Percentiles rank a stretch among this genome's conserved stretches.
Evolutionary conservation across 2,888 invertebrate species (phyloP).

Genomic region (Hypena proboscidalis): DNA sequence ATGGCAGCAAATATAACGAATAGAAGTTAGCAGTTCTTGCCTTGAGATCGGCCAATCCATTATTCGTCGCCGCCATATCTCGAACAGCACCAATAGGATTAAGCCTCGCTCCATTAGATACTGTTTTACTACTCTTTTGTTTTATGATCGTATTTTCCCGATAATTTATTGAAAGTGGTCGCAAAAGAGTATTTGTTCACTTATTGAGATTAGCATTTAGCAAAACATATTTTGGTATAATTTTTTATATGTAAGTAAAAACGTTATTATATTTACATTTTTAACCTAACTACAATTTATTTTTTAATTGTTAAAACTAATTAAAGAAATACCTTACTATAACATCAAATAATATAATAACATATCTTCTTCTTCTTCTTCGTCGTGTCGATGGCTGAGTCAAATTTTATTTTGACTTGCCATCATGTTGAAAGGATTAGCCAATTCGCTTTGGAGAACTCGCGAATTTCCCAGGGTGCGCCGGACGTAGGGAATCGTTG

Average conservation of each 20-base stretch:
- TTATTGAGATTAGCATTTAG: conserved; percentile 46
- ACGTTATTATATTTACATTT: too few species aligned
- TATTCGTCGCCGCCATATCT: conserved; percentile 69
- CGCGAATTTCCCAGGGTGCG: too few species aligned
- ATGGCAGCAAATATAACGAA: conserved; percentile 47
- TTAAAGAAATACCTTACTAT: too few species aligned
- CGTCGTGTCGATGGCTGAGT: too few species aligned
- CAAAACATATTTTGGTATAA: conserved; percentile 20
- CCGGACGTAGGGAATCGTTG: too few species aligned
- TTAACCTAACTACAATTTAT: too few species aligned
- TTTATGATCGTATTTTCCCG: conserved; percentile 72
- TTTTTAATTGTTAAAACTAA: too few species aligned
- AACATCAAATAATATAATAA: too few species aligned
- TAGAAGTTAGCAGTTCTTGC: conserved; percentile 58
- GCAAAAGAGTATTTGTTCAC: conserved; percentile 51
- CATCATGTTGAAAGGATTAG: too few species aligned
- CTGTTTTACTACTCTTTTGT: conserved; percentile 77
- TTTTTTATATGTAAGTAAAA: conserved; percentile 12
- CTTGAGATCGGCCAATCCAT: conserved; percentile 68
- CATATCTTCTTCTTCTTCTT: too few species aligned
- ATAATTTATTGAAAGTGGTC: conserved; percentile 74
- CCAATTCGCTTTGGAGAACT: too few species aligned
- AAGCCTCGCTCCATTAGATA: conserved; percentile 68
- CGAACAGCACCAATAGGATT: conserved; percentile 68
- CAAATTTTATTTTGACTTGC: too few species aligned